phyloP scores from a whole-genome alignment of 2,888 invertebrate species.

The Tachystola acroxantha region DNA sequence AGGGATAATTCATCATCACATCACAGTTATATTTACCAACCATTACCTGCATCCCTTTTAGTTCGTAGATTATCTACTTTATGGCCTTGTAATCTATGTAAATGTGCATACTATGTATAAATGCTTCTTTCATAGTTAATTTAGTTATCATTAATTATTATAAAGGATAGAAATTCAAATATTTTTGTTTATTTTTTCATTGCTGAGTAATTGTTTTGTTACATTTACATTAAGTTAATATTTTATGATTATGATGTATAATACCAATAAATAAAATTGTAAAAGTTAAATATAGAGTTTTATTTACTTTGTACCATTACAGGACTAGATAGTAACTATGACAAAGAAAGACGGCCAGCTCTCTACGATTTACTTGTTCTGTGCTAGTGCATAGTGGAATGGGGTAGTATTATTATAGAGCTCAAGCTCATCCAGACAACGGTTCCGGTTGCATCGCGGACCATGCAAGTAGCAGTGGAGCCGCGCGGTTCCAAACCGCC shows the following conservation, averaged over 20 bases:
- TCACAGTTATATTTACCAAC: slow-evolving; percentile 14
- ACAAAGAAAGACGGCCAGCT: too few relatives aligned
- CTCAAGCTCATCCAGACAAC: too few relatives aligned
- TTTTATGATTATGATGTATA: slow-evolving; percentile 50
- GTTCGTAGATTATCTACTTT: background rate
- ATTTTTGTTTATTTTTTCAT: slow-evolving; percentile 52
- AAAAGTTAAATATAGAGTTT: slow-evolving; percentile 17
- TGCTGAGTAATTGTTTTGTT: slow-evolving; percentile 64
- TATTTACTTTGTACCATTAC: background rate
- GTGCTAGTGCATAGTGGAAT: too few relatives aligned
- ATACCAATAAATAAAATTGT: slow-evolving; percentile 45
- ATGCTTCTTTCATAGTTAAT: slow-evolving; percentile 49
- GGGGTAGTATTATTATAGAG: too few relatives aligned
- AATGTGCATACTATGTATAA: slow-evolving; percentile 63
- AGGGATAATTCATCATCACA: slow-evolving; percentile 7
- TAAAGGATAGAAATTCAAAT: slow-evolving; percentile 53
- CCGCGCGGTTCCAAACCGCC: too few relatives aligned
- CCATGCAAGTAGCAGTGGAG: too few relatives aligned
- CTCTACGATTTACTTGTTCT: too few relatives aligned
- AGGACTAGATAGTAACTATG: too few relatives aligned
- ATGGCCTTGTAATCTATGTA: slow-evolving; percentile 69
- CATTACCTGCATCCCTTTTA: too few relatives aligned
- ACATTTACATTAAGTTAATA: slow-evolving; percentile 59
- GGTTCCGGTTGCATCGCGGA: too few relatives aligned
- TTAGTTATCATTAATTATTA: slow-evolving; percentile 42